Conservation (phyloP, 2,797 vertebrate species). For the Philypnodon macrostomus region DNA sequence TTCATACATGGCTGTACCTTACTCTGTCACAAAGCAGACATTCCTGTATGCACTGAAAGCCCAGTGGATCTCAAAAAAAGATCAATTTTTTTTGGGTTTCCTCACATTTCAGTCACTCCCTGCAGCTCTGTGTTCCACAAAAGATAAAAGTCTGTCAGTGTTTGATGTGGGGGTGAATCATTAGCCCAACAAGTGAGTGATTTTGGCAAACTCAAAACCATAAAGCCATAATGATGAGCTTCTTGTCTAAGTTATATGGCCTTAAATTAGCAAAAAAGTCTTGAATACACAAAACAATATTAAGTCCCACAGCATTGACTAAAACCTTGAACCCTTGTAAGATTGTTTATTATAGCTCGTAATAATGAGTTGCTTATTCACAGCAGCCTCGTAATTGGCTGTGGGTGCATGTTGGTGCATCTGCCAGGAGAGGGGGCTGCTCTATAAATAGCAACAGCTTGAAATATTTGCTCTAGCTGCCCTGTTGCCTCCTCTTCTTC, state of each 20-base stretch:
- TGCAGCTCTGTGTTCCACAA: background rate
- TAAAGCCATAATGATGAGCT: conserved; percentile 4
- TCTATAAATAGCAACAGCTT: conserved; percentile 43
- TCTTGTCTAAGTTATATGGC: background rate
- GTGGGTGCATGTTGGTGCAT: conserved; percentile 25
- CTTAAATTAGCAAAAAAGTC: background rate
- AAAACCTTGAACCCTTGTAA: conserved; percentile 11
- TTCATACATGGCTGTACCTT: conserved; percentile 5
- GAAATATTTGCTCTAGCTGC: background rate
- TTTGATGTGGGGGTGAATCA: conserved; percentile 59
- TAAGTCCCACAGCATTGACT: background rate
- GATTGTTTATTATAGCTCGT: background rate
- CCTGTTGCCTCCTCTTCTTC: background rate
- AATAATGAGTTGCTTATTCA: conserved; percentile 19
- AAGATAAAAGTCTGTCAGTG: conserved; percentile 43
- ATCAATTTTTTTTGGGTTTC: background rate
- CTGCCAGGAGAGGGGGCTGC: conserved; percentile 68
- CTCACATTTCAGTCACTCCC: conserved; percentile 14
- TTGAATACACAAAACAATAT: background rate
- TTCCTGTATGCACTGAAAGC: too few relatives aligned
- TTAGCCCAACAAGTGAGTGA: conserved; percentile 42
- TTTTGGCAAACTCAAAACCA: conserved; percentile 14
- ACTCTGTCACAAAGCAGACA: conserved; percentile 3
- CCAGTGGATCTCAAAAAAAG: too few relatives aligned
- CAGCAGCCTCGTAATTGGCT: conserved; percentile 15